Evolutionary conservation across 2,797 vertebrate species (phyloP).

Genomic region (Sternarchorhynchus goeldii): DNA sequence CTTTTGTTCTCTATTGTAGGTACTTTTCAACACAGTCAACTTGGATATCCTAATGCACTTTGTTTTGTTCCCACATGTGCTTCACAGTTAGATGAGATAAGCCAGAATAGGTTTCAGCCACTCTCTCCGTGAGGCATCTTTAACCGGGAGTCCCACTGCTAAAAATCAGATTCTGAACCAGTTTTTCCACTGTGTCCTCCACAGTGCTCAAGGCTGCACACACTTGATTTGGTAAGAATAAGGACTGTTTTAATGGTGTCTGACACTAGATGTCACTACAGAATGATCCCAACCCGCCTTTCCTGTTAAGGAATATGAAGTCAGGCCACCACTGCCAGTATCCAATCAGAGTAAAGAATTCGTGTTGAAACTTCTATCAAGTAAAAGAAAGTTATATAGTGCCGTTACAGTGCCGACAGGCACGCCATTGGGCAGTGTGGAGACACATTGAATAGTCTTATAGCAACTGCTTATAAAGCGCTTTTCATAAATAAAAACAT

Average conservation of each 20-base stretch:
- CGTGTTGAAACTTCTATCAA: conserved; percentile 57
- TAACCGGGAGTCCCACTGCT: not conserved
- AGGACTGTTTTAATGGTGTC: conserved; percentile 37
- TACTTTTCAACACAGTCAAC: not conserved
- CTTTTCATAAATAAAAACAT: too few species aligned
- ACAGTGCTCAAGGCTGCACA: not conserved
- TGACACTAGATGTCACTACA: conserved; percentile 74
- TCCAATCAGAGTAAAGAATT: conserved; percentile 70
- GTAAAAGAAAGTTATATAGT: conserved; percentile 34
- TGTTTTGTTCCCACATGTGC: not conserved
- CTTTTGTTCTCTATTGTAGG: not conserved
- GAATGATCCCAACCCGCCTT: conserved; percentile 34
- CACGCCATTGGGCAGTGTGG: too few species aligned
- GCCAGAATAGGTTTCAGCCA: not conserved
- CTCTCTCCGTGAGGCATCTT: not conserved
- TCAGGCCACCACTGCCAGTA: conserved; percentile 72
- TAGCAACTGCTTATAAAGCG: too few species aligned
- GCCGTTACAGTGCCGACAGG: not conserved
- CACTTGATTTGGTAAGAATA: conserved; percentile 13
- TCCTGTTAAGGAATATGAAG: conserved; percentile 58
- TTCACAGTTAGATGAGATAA: not conserved
- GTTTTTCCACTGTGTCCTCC: conserved; percentile 4
- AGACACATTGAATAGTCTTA: too few species aligned
- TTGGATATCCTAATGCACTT: not conserved
- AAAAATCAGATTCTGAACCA: not conserved